phyloP scores from a whole-genome alignment of 2,888 invertebrate genomes.

The Magallana nippona region DNA sequence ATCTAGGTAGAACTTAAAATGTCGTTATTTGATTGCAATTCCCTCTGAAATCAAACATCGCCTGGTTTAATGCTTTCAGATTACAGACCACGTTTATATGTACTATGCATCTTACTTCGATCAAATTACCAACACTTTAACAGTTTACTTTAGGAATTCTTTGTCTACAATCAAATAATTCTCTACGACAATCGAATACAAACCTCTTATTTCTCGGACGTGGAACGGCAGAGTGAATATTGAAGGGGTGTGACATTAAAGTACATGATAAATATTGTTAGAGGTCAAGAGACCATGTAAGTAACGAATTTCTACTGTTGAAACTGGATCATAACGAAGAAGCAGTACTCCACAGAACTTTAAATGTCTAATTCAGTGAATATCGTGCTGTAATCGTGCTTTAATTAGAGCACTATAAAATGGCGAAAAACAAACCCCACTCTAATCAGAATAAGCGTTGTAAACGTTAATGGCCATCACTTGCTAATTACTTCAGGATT shows the following conservation, averaged over 20 bases:
- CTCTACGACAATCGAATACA: background rate
- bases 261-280: too few relatives aligned
- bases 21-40: background rate
- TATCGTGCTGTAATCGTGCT: background rate
- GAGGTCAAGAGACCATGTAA: too few relatives aligned
- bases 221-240: too few relatives aligned
- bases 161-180: background rate
- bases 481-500: too few relatives aligned
- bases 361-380: background rate
- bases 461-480: too few relatives aligned
- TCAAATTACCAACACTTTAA: background rate
- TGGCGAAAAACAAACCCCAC: too few relatives aligned
- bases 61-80: background rate
- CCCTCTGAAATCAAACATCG: background rate
- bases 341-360: background rate
- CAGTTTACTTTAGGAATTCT: background rate
- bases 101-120: background rate
- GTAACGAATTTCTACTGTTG: too few relatives aligned
- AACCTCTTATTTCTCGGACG: too few relatives aligned
- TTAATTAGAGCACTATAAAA: background rate
- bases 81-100: background rate
- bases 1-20: background rate
- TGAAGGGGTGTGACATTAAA: too few relatives aligned
- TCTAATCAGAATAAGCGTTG: too few relatives aligned
- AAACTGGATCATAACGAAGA: background rate